phyloP scores from a whole-genome alignment of 1,140 invertebrate genomes.

The Magallana ariakensis region DNA sequence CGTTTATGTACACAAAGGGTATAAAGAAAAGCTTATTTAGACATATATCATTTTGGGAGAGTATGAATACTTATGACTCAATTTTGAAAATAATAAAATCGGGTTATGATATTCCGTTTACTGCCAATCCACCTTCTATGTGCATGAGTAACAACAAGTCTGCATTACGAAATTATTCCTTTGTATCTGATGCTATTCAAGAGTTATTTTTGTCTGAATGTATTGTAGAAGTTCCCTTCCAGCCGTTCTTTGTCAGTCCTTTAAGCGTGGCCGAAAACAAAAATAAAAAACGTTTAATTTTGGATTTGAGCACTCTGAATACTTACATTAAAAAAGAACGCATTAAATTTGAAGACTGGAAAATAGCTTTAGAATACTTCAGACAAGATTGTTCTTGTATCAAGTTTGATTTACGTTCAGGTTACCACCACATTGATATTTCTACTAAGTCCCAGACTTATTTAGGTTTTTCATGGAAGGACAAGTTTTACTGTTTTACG shows the following conservation, averaged over 20 bases:
- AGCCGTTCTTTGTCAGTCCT: slow-evolving; percentile 8
- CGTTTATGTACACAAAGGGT: background rate
- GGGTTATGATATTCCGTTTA: slow-evolving; percentile 42
- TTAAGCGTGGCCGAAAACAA: slow-evolving; percentile 37
- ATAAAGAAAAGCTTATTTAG: slow-evolving; percentile 21
- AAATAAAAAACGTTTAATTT: slow-evolving; percentile 36
- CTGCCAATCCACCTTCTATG: background rate
- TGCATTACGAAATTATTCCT: slow-evolving; percentile 18
- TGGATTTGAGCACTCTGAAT: slow-evolving; percentile 45
- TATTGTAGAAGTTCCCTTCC: background rate
- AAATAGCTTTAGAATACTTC: slow-evolving; percentile 33
- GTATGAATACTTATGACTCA: slow-evolving; percentile 17
- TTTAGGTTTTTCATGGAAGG: slow-evolving; percentile 52
- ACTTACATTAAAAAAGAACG: slow-evolving; percentile 39
- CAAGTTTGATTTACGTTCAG: slow-evolving; percentile 36
- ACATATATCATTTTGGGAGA: background rate
- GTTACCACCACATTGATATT: slow-evolving; percentile 44
- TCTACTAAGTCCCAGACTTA: slow-evolving; percentile 17
- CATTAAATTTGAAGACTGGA: slow-evolving; percentile 50
- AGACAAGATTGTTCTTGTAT: slow-evolving; percentile 2
- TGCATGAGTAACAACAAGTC: slow-evolving; percentile 35
- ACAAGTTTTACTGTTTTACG: slow-evolving; percentile 50
- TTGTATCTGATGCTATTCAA: slow-evolving; percentile 29
- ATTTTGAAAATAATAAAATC: slow-evolving; percentile 27
- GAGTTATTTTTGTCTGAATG: background rate